These are phyloP conservation scores for Trissonchulus latispiculum DNA, from an alignment of 2,888 invertebrate species.

Conservation along the genomic window DNA sequence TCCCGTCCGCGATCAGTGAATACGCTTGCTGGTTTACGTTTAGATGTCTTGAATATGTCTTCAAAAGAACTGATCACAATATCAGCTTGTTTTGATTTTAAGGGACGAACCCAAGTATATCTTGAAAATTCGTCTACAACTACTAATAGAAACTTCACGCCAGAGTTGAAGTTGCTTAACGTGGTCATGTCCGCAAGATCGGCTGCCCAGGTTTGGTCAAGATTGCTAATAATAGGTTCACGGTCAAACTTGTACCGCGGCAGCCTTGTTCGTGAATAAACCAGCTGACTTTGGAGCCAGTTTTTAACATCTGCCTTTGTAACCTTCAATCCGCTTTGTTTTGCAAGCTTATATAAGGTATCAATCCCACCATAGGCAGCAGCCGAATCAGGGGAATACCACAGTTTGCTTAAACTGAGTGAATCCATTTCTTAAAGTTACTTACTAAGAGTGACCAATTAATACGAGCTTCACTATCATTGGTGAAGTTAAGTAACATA, in stretches of 20 bases:
- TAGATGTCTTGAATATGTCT: background rate
- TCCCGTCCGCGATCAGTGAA: background rate
- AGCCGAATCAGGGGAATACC: background rate
- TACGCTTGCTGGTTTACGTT: background rate
- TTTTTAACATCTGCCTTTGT: conserved; percentile 3
- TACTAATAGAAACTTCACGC: background rate
- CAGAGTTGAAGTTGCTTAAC: background rate
- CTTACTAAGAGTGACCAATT: background rate
- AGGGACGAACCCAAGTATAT: background rate
- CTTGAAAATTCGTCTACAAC: conserved; percentile 11
- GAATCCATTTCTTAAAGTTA: background rate
- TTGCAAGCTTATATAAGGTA: background rate
- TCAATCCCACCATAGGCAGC: background rate
- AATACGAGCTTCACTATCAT: background rate
- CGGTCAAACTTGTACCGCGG: background rate
- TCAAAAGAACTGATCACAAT: background rate
- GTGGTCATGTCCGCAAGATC: background rate
- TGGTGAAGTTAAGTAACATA: background rate
- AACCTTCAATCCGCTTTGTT: background rate
- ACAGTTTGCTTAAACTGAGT: background rate
- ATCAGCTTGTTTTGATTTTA: background rate
- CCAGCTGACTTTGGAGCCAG: background rate
- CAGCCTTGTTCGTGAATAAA: background rate
- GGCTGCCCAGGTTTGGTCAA: background rate
- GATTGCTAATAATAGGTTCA: background rate